phyloP scores from a whole-genome alignment of 2,113 vertebrate genomes.

The Phyllostomus discolor region DNA sequence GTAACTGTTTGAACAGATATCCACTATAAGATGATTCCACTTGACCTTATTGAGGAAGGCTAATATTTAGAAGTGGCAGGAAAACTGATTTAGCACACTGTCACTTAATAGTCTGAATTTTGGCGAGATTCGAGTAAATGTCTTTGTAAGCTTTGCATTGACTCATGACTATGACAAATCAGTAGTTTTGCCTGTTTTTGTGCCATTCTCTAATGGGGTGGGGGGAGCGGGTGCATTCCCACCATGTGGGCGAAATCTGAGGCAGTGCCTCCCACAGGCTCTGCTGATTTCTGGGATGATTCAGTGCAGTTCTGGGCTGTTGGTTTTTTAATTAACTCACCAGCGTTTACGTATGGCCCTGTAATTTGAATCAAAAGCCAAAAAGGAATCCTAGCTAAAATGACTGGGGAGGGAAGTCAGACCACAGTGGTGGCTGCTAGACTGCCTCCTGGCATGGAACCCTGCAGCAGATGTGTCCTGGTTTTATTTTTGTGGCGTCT shows the following conservation, averaged over 20 bases:
- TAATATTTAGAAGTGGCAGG: neutral
- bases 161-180: too few species aligned
- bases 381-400: neutral
- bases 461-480: constrained; percentile 50
- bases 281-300: neutral
- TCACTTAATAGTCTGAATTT: neutral
- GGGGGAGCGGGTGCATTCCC: too few species aligned
- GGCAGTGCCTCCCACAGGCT: neutral
- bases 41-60: neutral
- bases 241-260: neutral
- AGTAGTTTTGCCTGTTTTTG: neutral
- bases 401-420: constrained; percentile 18
- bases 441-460: neutral
- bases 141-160: neutral
- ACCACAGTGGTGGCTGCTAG: constrained; percentile 6
- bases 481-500: neutral
- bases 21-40: neutral
- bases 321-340: neutral
- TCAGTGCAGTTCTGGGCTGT: neutral
- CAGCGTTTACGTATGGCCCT: neutral
- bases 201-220: neutral
- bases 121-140: neutral
- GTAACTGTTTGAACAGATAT: neutral
- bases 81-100: neutral
- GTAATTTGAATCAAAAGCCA: constrained; percentile 37